Percentiles rank a stretch among this genome's conserved stretches.
Conservation (phyloP, 2,797 vertebrate genomes). For the Trachurus trachurus region DNA sequence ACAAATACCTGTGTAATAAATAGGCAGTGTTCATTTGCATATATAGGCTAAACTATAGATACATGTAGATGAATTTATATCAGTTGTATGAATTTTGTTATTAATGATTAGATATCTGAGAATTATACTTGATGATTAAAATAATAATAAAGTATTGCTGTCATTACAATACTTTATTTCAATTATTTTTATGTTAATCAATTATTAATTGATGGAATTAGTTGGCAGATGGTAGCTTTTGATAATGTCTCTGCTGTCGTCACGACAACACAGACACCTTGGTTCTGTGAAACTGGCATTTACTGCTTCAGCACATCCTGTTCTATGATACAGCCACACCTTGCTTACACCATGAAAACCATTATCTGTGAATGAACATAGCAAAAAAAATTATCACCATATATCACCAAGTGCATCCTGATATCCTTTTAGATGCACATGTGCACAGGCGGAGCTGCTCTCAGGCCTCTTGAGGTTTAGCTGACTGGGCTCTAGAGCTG, state of each 20-base stretch:
- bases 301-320: no score
- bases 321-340: background rate
- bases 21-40: background rate
- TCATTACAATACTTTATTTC: no score
- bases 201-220: background rate
- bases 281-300: no score
- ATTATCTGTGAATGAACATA: no score
- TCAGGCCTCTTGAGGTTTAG: no score
- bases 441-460: no score
- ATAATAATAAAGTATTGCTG: background rate
- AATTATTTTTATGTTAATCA: no score
- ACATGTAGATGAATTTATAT: background rate
- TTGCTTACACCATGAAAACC: no score
- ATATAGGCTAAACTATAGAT: background rate
- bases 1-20: background rate
- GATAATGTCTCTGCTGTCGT: background rate
- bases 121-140: background rate
- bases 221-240: background rate
- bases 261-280: background rate
- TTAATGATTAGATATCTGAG: background rate
- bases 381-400: no score
- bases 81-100: background rate
- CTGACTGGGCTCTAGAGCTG: no score
- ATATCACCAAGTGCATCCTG: no score
- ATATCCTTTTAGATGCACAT: no score